Conservation (phyloP, 2,888 invertebrate species). For the Chironomus tentans region DNA sequence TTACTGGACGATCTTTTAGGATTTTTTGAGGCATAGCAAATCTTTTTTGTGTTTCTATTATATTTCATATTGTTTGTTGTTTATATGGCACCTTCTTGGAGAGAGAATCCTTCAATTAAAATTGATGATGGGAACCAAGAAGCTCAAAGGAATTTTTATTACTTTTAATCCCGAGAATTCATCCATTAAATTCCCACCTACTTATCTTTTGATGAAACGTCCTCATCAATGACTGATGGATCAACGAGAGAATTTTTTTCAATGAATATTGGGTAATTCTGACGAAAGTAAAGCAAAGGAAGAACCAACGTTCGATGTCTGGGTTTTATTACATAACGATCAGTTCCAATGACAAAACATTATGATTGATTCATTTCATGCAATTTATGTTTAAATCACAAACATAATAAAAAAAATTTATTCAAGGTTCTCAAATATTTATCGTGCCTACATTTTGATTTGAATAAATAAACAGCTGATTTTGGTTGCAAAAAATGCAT, state of each 20-base stretch:
- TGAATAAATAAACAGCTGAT: background rate
- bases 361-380: background rate
- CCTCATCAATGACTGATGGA: background rate
- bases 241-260: background rate
- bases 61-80: background rate
- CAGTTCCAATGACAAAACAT: background rate
- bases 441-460: background rate
- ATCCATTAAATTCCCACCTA: background rate
- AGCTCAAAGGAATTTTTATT: constrained; percentile 8
- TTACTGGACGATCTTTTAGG: background rate
- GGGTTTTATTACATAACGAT: background rate
- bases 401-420: background rate
- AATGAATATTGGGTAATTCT: background rate
- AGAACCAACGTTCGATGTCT: too few species aligned
- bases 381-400: background rate
- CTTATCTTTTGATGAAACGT: constrained; percentile 10
- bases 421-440: background rate
- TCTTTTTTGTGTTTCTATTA: background rate
- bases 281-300: background rate
- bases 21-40: background rate
- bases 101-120: constrained; percentile 17
- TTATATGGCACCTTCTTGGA: constrained; percentile 8
- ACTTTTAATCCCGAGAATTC: background rate
- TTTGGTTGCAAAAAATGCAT: background rate
- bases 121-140: constrained; percentile 8